These are phyloP conservation scores for Sander vitreus DNA, from an alignment of 2,113 vertebrate species.

Conservation along the genomic window DNA sequence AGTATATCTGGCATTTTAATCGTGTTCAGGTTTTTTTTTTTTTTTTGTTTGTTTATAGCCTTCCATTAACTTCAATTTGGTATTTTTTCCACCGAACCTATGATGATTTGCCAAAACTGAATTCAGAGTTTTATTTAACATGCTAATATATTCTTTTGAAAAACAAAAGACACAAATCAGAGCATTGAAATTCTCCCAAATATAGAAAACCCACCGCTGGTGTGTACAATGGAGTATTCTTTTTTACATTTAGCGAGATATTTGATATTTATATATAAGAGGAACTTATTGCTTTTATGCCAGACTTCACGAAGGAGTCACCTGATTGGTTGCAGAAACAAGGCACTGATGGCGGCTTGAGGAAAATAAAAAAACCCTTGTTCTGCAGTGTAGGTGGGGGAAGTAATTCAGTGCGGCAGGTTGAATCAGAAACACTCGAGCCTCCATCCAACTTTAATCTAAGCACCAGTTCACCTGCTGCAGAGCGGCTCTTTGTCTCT, in stretches of 20 bases:
- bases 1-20: too few species aligned
- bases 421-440: constrained; percentile 26
- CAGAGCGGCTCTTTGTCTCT: constrained; percentile 43
- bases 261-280: not conserved
- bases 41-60: too few species aligned
- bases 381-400: constrained; percentile 2
- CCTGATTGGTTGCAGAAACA: constrained; percentile 28
- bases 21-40: too few species aligned
- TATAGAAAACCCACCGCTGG: too few species aligned
- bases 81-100: too few species aligned
- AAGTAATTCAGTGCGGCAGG: constrained; percentile 6
- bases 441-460: constrained; percentile 30
- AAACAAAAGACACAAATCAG: not conserved
- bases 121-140: not conserved
- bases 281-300: not conserved
- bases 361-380: not conserved
- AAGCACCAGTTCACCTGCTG: constrained; percentile 44
- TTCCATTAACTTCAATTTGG: too few species aligned
- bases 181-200: not conserved
- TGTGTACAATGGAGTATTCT: not conserved
- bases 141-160: too few species aligned
- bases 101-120: too few species aligned
- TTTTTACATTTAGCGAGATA: not conserved
- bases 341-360: not conserved
- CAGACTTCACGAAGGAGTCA: not conserved